These are phyloP conservation scores for Myathropa florea DNA, from an alignment of 2,888 invertebrate species.

Conservation along the genomic window DNA sequence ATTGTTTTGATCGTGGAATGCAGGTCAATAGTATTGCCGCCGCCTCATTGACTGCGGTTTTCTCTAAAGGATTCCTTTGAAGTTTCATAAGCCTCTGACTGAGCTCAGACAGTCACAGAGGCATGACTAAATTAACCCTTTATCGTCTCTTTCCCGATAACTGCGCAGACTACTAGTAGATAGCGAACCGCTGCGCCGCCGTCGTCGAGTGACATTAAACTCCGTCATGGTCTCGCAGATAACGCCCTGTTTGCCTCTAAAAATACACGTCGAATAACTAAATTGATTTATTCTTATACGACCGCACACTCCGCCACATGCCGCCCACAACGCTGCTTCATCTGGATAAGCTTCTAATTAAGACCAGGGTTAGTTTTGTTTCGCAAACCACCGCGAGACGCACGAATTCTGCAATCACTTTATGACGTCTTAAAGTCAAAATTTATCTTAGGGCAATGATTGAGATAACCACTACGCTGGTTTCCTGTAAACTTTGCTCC, in stretches of 20 bases:
- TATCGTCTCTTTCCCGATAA: too few species aligned
- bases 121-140: too few species aligned
- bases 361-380: slow-evolving; percentile 2
- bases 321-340: neutral
- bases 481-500: neutral
- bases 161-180: too few species aligned
- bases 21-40: too few species aligned
- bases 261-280: neutral
- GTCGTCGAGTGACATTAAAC: neutral
- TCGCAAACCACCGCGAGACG: neutral
- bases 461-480: slow-evolving; percentile 18
- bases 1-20: too few species aligned
- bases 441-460: neutral
- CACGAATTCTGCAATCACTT: neutral
- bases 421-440: slow-evolving; percentile 11
- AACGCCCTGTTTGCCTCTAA: neutral
- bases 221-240: neutral
- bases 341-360: slow-evolving; percentile 13
- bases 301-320: neutral
- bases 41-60: too few species aligned
- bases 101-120: too few species aligned
- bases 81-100: too few species aligned
- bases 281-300: neutral
- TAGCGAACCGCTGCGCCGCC: too few species aligned
- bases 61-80: too few species aligned